A percentile compares a stretch with the other conserved stretches of the same genome.
These are phyloP conservation scores for Trichechus manatus DNA, from an alignment of 2,113 vertebrate genomes.

Conservation along the genomic window DNA sequence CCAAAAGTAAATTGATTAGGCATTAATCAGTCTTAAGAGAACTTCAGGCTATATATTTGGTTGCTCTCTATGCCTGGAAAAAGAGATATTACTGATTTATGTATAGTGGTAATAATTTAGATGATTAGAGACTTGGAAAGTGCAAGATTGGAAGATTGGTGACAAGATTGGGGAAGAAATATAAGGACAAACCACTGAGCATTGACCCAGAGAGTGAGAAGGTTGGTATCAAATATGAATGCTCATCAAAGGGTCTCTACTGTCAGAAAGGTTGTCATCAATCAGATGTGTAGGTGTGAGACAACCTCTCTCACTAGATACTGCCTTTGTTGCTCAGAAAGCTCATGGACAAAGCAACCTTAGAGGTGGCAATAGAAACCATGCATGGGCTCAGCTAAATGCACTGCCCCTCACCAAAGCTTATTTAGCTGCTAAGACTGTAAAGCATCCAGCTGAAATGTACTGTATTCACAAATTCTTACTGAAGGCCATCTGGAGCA, in stretches of 20 bases:
- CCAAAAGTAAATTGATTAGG: not conserved
- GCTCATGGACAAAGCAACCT: not conserved
- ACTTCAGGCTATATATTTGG: not conserved
- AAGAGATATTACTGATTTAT: not conserved
- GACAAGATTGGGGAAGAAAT: not conserved
- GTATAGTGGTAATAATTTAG: not conserved
- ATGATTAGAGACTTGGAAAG: not conserved
- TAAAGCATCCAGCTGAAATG: not conserved
- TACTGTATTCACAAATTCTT: no score
- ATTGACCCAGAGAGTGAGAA: not conserved
- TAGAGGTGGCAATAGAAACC: not conserved
- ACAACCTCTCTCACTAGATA: not conserved
- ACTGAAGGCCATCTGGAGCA: no score
- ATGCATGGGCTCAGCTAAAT: not conserved
- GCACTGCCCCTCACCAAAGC: not conserved
- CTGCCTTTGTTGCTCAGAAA: not conserved
- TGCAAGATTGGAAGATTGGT: not conserved
- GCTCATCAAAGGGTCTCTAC: not conserved
- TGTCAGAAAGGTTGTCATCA: not conserved
- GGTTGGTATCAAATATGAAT: not conserved
- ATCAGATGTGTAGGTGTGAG: not conserved
- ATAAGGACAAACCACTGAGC: not conserved
- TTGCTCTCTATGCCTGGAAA: not conserved
- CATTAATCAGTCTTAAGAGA: not conserved
- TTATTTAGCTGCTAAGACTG: not conserved